These are phyloP conservation scores for Phragmatobia fuliginosa DNA, from an alignment of 2,888 invertebrate genomes.

Conservation along the genomic window DNA sequence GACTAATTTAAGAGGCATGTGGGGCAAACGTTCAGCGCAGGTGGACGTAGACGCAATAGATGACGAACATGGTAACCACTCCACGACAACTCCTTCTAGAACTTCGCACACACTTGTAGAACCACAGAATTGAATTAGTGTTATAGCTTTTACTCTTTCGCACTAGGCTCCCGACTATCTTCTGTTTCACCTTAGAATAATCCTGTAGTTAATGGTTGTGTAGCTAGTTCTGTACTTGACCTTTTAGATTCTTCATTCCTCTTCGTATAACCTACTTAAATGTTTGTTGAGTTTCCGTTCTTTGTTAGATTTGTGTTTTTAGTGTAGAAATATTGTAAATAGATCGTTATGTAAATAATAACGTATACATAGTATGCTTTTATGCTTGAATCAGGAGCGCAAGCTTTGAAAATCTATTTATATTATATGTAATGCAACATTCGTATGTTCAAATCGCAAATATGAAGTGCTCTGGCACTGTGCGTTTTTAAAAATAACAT, in stretches of 20 bases:
- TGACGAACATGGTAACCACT: conserved; percentile 72
- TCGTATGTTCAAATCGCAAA: background rate
- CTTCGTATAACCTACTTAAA: conserved; percentile 10
- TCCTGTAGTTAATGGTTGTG: conserved; percentile 23
- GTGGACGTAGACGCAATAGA: conserved; percentile 56
- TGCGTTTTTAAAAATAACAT: background rate
- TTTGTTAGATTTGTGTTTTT: conserved; percentile 33
- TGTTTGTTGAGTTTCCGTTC: conserved; percentile 21
- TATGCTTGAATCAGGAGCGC: background rate
- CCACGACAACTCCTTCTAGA: conserved; percentile 10
- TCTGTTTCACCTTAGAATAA: conserved; percentile 27
- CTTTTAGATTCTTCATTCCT: conserved; percentile 28
- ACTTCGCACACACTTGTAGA: conserved; percentile 14
- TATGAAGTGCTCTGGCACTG: too few species aligned
- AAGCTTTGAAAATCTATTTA: background rate
- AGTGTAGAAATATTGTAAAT: conserved; percentile 4
- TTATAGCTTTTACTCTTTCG: conserved; percentile 39
- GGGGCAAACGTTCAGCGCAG: conserved; percentile 89
- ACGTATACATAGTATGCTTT: background rate
- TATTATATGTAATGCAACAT: background rate
- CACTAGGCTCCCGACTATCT: conserved; percentile 33
- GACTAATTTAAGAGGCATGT: conserved; percentile 92
- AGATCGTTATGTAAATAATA: background rate
- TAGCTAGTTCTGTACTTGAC: conserved; percentile 35
- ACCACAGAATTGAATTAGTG: conserved; percentile 10